These are phyloP conservation scores for Cheilosia vulpina DNA, from an alignment of 2,888 invertebrate genomes.

Conservation along the genomic window DNA sequence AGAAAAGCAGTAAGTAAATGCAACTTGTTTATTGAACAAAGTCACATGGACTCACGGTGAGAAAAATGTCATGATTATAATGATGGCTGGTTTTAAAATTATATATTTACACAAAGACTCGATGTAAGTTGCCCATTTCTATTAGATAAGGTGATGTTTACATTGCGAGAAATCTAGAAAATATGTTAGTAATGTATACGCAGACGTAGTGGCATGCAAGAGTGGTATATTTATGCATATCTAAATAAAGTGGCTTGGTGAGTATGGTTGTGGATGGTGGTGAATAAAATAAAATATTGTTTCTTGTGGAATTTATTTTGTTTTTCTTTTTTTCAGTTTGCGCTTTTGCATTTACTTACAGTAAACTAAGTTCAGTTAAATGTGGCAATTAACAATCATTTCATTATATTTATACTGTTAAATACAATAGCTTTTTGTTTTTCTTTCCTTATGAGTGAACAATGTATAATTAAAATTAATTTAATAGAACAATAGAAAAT, in stretches of 20 bases:
- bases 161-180: constrained; percentile 35
- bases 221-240: constrained; percentile 9
- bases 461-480: constrained; percentile 22
- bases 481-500: constrained; percentile 73
- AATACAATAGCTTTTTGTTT: constrained; percentile 48
- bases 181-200: constrained; percentile 33
- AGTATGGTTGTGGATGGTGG: constrained; percentile 36
- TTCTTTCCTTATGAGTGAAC: constrained; percentile 36
- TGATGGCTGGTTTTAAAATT: constrained; percentile 42
- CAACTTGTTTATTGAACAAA: constrained; percentile 12
- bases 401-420: constrained; percentile 44
- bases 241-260: constrained; percentile 30
- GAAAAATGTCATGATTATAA: constrained; percentile 14
- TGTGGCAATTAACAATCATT: constrained; percentile 40
- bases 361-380: constrained; percentile 37
- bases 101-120: constrained; percentile 50
- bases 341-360: constrained; percentile 39
- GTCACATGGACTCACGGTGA: constrained; percentile 7
- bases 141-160: constrained; percentile 53
- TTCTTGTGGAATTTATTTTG: constrained; percentile 31
- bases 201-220: constrained; percentile 43
- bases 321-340: constrained; percentile 26
- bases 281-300: constrained; percentile 46
- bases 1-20: constrained; percentile 16
- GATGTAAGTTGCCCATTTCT: constrained; percentile 73